Percentiles rank a stretch among this genome's conserved stretches.
Evolutionary conservation across 2,113 vertebrate species (phyloP).

Genomic region (Corythornis madagascariensis): DNA sequence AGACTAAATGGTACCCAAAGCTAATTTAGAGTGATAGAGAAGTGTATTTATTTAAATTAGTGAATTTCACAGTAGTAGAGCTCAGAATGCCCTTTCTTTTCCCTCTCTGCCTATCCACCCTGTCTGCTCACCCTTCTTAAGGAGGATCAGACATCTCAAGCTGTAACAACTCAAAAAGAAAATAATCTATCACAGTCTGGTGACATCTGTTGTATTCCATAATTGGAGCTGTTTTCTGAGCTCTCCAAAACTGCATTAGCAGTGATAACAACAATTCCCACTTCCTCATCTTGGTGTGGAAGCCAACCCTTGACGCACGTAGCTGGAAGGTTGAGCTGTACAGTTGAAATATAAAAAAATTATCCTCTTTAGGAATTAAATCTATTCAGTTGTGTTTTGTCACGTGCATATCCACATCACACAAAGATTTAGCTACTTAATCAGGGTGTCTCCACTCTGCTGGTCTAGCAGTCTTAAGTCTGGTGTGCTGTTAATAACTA

Average conservation of each 20-base stretch:
- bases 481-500: neutral
- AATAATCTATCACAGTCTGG: neutral
- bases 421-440: neutral
- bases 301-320: neutral
- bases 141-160: neutral
- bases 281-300: constrained; percentile 4
- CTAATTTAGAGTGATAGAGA: neutral
- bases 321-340: constrained; percentile 26
- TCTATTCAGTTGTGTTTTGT: neutral
- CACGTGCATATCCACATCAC: neutral
- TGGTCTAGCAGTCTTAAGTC: neutral
- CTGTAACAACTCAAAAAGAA: neutral
- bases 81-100: neutral
- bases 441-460: neutral
- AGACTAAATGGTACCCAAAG: neutral
- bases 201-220: neutral
- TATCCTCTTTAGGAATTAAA: neutral
- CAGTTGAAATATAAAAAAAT: constrained; percentile 14
- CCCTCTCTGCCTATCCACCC: neutral
- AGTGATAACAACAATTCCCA: neutral
- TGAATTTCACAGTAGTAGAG: neutral
- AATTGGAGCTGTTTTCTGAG: neutral
- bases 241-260: neutral
- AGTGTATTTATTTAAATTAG: neutral
- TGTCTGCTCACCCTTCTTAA: neutral